Evolutionary conservation across 2,888 invertebrate species (phyloP).

Genomic region (Machimus atricapillus): DNA sequence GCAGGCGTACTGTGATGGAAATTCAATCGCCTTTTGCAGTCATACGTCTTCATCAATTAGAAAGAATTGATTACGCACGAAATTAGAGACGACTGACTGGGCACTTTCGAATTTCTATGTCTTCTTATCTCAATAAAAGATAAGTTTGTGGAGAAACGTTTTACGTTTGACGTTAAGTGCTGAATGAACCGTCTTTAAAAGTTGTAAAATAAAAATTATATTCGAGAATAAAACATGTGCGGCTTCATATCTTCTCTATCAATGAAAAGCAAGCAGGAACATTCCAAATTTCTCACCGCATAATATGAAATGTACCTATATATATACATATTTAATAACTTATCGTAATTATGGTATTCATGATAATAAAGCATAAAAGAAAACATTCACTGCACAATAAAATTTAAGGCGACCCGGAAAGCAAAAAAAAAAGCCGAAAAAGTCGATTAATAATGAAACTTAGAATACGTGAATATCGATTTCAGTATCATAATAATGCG

Average conservation of each 20-base stretch:
- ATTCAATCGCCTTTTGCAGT: not conserved
- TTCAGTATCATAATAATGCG: too few relatives aligned
- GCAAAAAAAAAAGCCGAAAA: too few relatives aligned
- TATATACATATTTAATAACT: too few relatives aligned
- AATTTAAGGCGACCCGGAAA: too few relatives aligned
- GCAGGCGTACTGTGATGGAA: not conserved
- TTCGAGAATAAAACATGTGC: not conserved
- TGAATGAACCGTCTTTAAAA: not conserved
- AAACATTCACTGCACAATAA: too few relatives aligned
- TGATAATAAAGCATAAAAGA: too few relatives aligned
- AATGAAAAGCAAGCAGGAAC: too few relatives aligned
- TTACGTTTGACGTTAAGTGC: not conserved
- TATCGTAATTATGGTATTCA: too few relatives aligned
- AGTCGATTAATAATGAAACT: too few relatives aligned
- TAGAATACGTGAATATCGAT: too few relatives aligned
- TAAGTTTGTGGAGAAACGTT: not conserved
- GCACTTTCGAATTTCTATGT: not conserved
- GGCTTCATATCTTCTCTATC: not conserved
- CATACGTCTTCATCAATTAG: slow-evolving; percentile 4
- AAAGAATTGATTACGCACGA: not conserved
- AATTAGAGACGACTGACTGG: not conserved
- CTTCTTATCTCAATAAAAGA: not conserved
- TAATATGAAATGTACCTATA: too few relatives aligned
- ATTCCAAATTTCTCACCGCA: too few relatives aligned
- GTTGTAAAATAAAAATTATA: not conserved